Conservation (phyloP, 2,113 vertebrate genomes). For the Notothenia coriiceps region DNA sequence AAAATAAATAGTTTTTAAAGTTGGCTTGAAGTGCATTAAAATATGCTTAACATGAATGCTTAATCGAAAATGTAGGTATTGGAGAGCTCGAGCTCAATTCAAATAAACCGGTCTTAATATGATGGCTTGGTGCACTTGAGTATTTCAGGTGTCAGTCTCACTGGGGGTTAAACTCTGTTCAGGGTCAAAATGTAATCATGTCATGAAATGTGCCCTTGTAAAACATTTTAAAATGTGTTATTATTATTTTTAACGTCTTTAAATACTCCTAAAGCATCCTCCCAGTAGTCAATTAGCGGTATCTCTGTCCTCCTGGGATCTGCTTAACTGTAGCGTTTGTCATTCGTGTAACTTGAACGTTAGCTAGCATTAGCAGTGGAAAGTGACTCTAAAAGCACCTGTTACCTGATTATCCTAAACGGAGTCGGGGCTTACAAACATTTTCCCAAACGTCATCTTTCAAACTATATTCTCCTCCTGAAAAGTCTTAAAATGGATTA, state of each 20-base stretch:
- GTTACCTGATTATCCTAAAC: neutral
- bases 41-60: neutral
- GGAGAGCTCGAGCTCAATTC: neutral
- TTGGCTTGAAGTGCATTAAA: neutral
- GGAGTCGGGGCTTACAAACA: too few species aligned
- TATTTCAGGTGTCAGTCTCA: neutral
- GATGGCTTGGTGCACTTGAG: too few species aligned
- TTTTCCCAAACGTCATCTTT: too few species aligned
- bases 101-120: too few species aligned
- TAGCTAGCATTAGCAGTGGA: neutral
- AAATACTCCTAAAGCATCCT: neutral
- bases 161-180: neutral
- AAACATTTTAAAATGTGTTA: neutral
- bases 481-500: too few species aligned
- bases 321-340: neutral
- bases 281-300: neutral
- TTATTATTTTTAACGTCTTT: neutral
- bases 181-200: neutral
- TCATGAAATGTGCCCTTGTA: neutral
- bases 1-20: conserved; percentile 12
- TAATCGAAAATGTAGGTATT: conserved; percentile 1
- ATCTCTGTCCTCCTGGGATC: neutral
- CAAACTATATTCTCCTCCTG: too few species aligned
- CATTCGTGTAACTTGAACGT: neutral
- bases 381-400: neutral